phyloP scores from a whole-genome alignment of 2,113 vertebrate genomes.

The Platycercus adscitus region DNA sequence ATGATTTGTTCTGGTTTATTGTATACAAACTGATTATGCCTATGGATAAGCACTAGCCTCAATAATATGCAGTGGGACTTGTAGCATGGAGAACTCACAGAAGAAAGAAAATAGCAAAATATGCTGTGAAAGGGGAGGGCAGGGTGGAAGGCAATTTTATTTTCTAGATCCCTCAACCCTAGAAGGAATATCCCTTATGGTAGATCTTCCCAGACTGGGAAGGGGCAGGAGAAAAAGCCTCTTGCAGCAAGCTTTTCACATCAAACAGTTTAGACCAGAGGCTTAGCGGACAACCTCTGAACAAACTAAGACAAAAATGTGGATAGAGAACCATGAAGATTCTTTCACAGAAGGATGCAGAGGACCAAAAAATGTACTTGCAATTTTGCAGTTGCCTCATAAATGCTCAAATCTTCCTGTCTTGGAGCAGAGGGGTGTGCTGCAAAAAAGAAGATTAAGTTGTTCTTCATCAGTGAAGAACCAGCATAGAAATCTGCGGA shows the following conservation, averaged over 20 bases:
- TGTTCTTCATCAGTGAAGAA: background rate
- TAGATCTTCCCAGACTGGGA: background rate
- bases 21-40: background rate
- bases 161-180: background rate
- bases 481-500: background rate
- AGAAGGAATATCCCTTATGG: background rate
- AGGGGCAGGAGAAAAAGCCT: rapidly evolving
- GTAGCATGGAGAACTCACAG: background rate
- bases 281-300: background rate
- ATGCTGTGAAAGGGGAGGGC: background rate
- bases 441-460: background rate
- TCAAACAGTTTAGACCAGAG: background rate
- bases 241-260: background rate
- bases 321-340: background rate
- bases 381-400: background rate
- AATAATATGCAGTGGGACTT: background rate
- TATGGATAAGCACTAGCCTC: background rate
- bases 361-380: background rate
- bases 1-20: background rate
- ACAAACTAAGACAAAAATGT: background rate
- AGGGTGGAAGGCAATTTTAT: rapidly evolving
- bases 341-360: background rate
- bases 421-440: rapidly evolving
- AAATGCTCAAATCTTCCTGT: background rate
- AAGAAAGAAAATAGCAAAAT: background rate